Evolutionary conservation across 2,888 invertebrate genomes (phyloP).

Genomic region (Lithosia quadra): DNA sequence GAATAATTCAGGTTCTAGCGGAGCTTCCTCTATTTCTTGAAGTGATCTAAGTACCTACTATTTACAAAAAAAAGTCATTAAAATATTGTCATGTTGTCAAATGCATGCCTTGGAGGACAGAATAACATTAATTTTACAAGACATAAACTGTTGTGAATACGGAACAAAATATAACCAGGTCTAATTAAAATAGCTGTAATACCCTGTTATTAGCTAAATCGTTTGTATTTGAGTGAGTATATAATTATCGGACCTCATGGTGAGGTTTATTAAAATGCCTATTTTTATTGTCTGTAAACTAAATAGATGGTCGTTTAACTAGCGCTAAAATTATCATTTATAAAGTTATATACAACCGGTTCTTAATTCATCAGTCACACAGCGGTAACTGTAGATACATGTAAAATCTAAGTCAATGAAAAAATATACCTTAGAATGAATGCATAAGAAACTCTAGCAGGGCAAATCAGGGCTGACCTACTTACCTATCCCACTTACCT

Average conservation of each 20-base stretch:
- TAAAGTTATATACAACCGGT: conserved; percentile 52
- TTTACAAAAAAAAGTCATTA: too few species aligned
- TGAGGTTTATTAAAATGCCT: conserved; percentile 69
- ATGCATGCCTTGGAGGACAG: background rate
- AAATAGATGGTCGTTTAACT: conserved; percentile 52
- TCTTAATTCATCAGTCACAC: background rate
- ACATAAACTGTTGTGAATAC: background rate
- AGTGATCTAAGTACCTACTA: too few species aligned
- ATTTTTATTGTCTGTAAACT: conserved; percentile 62
- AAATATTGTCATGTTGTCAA: too few species aligned
- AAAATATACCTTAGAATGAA: background rate
- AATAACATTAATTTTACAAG: conserved; percentile 6
- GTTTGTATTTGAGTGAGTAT: conserved; percentile 66
- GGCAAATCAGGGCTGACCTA: background rate
- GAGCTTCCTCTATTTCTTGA: too few species aligned
- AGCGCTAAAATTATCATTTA: conserved; percentile 60
- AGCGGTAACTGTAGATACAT: too few species aligned
- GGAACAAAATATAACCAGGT: conserved; percentile 25
- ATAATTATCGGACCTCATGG: conserved; percentile 71
- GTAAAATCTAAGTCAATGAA: background rate
- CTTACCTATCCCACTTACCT: background rate
- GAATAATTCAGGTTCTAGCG: too few species aligned
- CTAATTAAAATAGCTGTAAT: conserved; percentile 42
- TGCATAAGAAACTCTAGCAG: background rate
- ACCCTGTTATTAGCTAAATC: conserved; percentile 62